Conservation (phyloP, 37 sponge, comb jelly and placozoan species). For the Geodia barretti region DNA sequence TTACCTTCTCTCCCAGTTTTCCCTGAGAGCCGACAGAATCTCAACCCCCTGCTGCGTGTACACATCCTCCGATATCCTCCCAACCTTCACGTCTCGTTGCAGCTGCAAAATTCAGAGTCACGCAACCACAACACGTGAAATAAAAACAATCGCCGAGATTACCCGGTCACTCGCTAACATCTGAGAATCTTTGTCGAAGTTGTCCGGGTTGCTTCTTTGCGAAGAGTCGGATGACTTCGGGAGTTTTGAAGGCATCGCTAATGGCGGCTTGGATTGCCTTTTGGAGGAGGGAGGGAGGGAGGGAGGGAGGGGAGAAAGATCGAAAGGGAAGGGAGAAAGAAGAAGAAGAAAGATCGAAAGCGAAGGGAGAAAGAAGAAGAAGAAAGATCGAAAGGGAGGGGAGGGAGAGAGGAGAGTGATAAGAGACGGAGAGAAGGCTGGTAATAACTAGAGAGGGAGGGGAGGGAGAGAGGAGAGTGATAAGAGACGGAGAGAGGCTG, state of each 20-base stretch:
- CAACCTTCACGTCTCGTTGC: conserved; percentile 89
- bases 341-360: not conserved
- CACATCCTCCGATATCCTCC: conserved; percentile 76
- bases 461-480: too few relatives aligned
- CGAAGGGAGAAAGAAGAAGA: not conserved
- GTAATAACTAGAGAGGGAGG: too few relatives aligned
- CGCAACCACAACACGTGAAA: conserved; percentile 1
- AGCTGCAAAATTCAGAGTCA: conserved; percentile 49
- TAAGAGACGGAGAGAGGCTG: too few relatives aligned
- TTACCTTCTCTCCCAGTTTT: conserved; percentile 92
- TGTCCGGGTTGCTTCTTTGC: conserved; percentile 98
- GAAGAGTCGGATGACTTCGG: conserved; percentile 97
- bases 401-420: not conserved
- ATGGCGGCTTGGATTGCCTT: conserved; percentile 98
- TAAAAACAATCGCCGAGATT: too few relatives aligned
- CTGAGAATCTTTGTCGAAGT: conserved; percentile 82
- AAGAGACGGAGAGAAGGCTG: too few relatives aligned
- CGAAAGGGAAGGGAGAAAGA: not conserved
- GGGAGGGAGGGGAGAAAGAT: not conserved
- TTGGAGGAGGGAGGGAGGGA: not conserved
- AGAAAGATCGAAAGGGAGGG: not conserved
- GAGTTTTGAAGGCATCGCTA: conserved; percentile 98
- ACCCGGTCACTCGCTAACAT: conserved; percentile 58
- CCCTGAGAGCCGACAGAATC: conserved; percentile 89
- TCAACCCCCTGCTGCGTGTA: conserved; percentile 84